Evolutionary conservation across 2,888 invertebrate genomes (phyloP), one percentile per base, ranked within the genome.

Genomic region (Trachelus troglodyta): DNA sequence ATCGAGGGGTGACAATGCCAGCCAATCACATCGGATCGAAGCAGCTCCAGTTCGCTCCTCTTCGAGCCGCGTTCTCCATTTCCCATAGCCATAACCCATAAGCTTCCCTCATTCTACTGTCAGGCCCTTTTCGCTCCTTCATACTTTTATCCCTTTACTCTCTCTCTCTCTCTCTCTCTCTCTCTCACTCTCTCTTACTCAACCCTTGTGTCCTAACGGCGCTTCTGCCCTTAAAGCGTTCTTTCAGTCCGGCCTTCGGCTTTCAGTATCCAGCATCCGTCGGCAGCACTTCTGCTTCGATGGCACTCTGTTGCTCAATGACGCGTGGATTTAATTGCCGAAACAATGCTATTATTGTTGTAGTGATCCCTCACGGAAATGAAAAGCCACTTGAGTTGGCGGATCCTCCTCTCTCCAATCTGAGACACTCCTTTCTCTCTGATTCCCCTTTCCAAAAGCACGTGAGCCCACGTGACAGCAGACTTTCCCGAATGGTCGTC

Each of bases 1-100:
- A 87, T 84, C 83, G 80, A 78, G 78, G 76, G 84, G 75, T 84
- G 78, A 80, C 86, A 87, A 86, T 87, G 79, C 83, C 82, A 79
- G 85, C 86, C 87, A 87, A 87, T 87, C 86, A 84, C 79, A 79
- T 82, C 74, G 69, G 76, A 69, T 73, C 40, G 56, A 40, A 75
- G 76, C 77, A 56, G 78, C 34, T 69, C 9, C 76, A 35, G 69
- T 33, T 75, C 40, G 31, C 71, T 73, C 40, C 40, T 40, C 40
- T 15, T 6, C 15, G 23, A 40, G 23, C 12, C 37, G 37, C 40
- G 15, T 23, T 40, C 40, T 23, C 23, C 4, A 4, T 40, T 15
- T 35, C 35, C 35, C 35, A 35, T 12, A 3, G 35, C 3, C 35
- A 35, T 35, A 35, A 35, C 35, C 40, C 15, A 15, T 40, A 15